Evolutionary conservation across 2,888 invertebrate genomes (phyloP).

Genomic region (Leptopterna dolabrata): DNA sequence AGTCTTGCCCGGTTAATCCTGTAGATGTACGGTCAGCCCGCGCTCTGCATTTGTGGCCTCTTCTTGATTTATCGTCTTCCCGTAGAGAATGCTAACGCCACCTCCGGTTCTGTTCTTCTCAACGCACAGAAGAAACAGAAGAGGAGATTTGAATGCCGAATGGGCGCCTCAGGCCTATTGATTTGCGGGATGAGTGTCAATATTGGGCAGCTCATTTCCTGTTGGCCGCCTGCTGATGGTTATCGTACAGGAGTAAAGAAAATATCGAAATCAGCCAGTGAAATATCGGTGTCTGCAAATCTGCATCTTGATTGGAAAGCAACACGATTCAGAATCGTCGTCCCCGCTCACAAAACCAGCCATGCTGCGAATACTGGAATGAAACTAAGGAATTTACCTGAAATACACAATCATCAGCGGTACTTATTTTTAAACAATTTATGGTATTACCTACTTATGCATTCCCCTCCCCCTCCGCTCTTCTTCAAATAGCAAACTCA

Average conservation of each 20-base stretch:
- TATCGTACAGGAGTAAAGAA: not conserved
- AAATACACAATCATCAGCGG: too few species aligned
- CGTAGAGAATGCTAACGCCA: not conserved
- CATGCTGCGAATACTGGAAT: too few species aligned
- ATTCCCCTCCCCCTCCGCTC: too few species aligned
- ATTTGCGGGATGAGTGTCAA: not conserved
- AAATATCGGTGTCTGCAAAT: not conserved
- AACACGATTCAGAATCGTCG: too few species aligned
- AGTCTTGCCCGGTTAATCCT: too few species aligned
- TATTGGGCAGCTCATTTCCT: constrained; percentile 11
- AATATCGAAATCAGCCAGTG: not conserved
- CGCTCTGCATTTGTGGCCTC: not conserved
- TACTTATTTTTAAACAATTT: too few species aligned
- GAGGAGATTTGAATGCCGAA: not conserved
- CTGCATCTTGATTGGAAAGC: not conserved
- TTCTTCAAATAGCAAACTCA: too few species aligned
- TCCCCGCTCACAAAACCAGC: too few species aligned
- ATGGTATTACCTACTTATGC: too few species aligned
- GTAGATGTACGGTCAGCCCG: too few species aligned
- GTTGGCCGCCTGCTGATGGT: not conserved
- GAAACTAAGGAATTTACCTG: too few species aligned
- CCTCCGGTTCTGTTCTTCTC: not conserved
- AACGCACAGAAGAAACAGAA: not conserved
- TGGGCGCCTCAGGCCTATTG: not conserved
- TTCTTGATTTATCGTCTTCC: not conserved